Percentiles rank a stretch among this genome's conserved stretches.
Conservation (phyloP, 2,113 vertebrate species). For the Dipodomys ordii region DNA sequence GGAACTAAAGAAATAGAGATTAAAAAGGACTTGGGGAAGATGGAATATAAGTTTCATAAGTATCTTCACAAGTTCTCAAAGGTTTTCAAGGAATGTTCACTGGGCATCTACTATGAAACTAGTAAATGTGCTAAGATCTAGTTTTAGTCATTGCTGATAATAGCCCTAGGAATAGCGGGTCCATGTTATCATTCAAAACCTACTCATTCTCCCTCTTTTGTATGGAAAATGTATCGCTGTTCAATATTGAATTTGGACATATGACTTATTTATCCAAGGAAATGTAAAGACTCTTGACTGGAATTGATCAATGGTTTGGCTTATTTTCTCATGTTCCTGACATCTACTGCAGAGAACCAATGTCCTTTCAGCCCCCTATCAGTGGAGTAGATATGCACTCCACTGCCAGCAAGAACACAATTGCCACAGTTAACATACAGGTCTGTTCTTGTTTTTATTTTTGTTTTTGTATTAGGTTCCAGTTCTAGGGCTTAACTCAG, state of each 20-base stretch:
- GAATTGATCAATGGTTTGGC: neutral
- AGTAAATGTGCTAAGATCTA: constrained; percentile 19
- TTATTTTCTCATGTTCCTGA: neutral
- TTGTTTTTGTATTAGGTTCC: too few species aligned
- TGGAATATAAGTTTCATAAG: neutral
- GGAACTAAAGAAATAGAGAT: neutral
- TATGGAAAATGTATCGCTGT: neutral
- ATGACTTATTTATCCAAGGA: constrained; percentile 26
- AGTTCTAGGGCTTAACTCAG: too few species aligned
- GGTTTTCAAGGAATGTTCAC: neutral
- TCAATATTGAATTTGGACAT: constrained; percentile 14
- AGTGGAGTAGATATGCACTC: neutral
- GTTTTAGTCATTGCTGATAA: neutral
- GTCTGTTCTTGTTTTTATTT: neutral
- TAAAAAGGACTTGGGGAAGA: neutral
- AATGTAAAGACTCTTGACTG: neutral
- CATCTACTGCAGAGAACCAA: neutral
- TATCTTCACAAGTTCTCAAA: neutral
- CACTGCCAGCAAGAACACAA: neutral
- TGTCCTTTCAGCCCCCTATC: neutral
- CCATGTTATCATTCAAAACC: neutral
- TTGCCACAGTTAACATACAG: neutral
- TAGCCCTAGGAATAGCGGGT: neutral
- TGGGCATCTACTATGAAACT: neutral
- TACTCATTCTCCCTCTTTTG: neutral